A percentile compares a stretch with the other conserved stretches of the same genome.
Evolutionary conservation across 2,888 invertebrate species (phyloP).

Genomic region (Drosophila colorata): DNA sequence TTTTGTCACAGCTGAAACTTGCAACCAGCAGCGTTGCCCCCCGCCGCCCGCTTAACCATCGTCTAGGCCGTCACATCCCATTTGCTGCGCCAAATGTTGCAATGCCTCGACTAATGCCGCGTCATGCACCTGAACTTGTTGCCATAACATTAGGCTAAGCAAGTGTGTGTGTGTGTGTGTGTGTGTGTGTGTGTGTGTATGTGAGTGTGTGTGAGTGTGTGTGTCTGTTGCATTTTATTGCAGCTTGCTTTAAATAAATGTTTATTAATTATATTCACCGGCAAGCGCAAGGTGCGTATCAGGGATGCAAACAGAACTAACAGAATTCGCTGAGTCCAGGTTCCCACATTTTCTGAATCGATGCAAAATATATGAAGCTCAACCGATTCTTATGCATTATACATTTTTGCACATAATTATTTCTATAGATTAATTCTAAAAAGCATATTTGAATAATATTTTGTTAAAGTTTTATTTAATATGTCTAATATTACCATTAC

Average conservation of each 20-base stretch:
- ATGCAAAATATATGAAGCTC: neutral
- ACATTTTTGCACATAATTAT: too few species aligned
- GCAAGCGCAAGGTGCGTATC: constrained; percentile 23
- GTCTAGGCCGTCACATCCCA: constrained; percentile 55
- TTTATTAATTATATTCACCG: constrained; percentile 6
- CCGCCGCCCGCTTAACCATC: constrained; percentile 2
- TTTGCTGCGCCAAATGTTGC: constrained; percentile 64
- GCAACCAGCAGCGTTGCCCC: constrained; percentile 11
- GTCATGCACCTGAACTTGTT: constrained; percentile 62
- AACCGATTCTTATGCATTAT: too few species aligned
- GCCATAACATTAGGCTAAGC: constrained; percentile 17
- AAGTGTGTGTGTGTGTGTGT: constrained; percentile 9
- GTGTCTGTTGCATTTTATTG: constrained; percentile 23
- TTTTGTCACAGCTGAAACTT: constrained; percentile 25
- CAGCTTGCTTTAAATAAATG: constrained; percentile 37
- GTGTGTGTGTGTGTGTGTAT: constrained; percentile 12
- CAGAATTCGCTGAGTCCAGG: neutral
- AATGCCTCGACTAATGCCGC: constrained; percentile 54
- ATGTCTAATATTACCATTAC: too few species aligned
- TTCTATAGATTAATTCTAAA: too few species aligned
- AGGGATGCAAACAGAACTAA: constrained; percentile 13
- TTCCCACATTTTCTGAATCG: neutral
- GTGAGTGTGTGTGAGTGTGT: constrained; percentile 9
- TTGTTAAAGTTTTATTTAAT: too few species aligned
- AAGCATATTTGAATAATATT: too few species aligned